phyloP scores from a whole-genome alignment of 2,797 vertebrate genomes.

The Phataginus tricuspis region DNA sequence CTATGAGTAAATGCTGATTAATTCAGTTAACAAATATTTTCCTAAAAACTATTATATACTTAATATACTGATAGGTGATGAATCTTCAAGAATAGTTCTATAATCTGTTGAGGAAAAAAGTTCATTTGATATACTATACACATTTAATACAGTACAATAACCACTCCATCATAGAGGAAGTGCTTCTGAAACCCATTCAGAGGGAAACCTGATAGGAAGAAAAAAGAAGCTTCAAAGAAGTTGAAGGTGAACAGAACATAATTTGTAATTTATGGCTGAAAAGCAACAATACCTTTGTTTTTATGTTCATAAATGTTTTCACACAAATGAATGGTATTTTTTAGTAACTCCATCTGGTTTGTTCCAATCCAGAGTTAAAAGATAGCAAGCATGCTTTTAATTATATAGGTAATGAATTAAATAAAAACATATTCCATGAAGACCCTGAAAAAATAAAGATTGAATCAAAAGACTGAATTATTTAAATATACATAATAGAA shows the following conservation, averaged over 20 bases:
- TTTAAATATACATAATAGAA: neutral
- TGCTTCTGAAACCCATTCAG: neutral
- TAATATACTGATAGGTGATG: neutral
- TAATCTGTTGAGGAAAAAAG: neutral
- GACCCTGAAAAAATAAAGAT: neutral
- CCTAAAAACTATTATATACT: neutral
- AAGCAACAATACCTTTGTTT: neutral
- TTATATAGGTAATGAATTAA: neutral
- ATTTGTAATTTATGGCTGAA: neutral
- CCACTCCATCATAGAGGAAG: neutral
- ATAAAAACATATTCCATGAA: neutral
- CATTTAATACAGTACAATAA: neutral
- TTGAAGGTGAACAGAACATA: neutral
- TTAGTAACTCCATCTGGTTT: neutral
- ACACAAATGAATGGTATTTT: neutral
- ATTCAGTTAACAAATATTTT: neutral
- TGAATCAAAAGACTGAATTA: neutral
- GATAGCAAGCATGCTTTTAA: neutral
- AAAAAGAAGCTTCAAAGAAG: neutral
- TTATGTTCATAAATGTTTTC: neutral
- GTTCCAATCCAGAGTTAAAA: neutral
- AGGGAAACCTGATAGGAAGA: accelerated
- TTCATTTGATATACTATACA: neutral
- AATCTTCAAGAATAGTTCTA: neutral
- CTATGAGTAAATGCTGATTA: neutral